Base-by-base conservation (phyloP, 2,113 vertebrate species). In the Nymphicus hollandicus region DNA sequence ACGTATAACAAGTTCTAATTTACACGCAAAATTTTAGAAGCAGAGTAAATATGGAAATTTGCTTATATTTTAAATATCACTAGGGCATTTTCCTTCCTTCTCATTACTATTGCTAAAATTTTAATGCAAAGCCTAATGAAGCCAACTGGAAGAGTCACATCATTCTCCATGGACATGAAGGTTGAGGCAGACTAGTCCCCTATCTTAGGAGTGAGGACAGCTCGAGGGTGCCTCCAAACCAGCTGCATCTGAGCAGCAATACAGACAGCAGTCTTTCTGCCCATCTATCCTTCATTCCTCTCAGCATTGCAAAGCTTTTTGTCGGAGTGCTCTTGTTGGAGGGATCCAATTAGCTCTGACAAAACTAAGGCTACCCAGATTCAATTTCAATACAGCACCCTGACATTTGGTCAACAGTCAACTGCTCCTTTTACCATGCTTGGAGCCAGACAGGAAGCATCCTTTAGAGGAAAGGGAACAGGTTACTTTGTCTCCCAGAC, bases 21-120 rank as follows among this genome's bases (percentile, higher is more conserved):
- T 73, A 43, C 9, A 89, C 80, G 63, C 27, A 93, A 94, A 96
- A 96, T 44, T 23, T 43, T 37, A 33, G 44, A 74, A 29, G 17
- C 44, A 88, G 20, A 81, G 53, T 27, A 94, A 93, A 91, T 6
- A 90, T 17, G 41, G 39, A 81, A 89, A 93, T 81, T 24, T 86
- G 19, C 28, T 69, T 93, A 14, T 50, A 20, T 86, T 91, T 91
- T 80, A 80, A 71, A 71, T 27, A 72, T 68, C 9, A 3, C 43
- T 14, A 43, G 17, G 28, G 23, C 18, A 41, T 50, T 76, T 80
- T 74, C 33, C 23, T 69, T 76, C n/a, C 46, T 41, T 60, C 24
- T 61, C 33, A 60, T 49, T 73, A 64, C 25, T 83, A 86, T 33
- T 69, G 43, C 58, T 83, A 43, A 72, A 92, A 87, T 20, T 18